Evolutionary conservation across 2,113 vertebrate genomes (phyloP), one percentile per base, ranked within the genome.

Genomic region (Sitta europaea): DNA sequence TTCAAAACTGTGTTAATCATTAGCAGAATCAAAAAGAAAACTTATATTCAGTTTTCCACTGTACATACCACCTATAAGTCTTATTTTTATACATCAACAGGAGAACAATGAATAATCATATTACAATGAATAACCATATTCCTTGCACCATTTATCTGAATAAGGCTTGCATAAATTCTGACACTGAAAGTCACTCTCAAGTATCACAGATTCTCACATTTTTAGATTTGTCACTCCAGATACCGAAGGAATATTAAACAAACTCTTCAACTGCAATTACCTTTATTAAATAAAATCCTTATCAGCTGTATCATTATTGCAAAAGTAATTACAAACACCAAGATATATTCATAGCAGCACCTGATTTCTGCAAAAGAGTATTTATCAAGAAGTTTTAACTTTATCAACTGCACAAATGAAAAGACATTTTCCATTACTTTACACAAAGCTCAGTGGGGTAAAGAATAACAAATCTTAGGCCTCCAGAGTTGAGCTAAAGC

Each of bases 301-400:
- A 97, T 88, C 88, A 88, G n/a, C 54, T 94, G 61, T 94, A 96
- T 96, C 43, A 65, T 97, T 80, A 92, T 54, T 66, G 92, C 75
- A 97, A 95, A 98, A 97, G 86, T 97, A 96, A 97, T 97, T 91
- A 94, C 77, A 97, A 96, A 43, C 67, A 66, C 38, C 29, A 33
- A 74, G 40, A 81, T n/a, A 96, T 86, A 96, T 96, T 82, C 66
- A 58, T 51, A 70, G 77, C 54, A 85, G 58, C 38, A 92, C 70
- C 81, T 84, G 80, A 89, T 96, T 97, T 97, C 86, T 42, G 7
- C 62, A 86, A 95, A 86, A 94, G 81, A 94, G 88, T 97, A 97
- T 97, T 97, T 97, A 97, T 97, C 83, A 97, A 94, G 63, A 88
- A 90, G 53, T 95, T 98, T 97, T 96, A 97, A 96, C 72, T 97